Evolutionary conservation across 1,140 invertebrate genomes (phyloP), one percentile per base, ranked within the genome.

Genomic region (Meteorus sp.): DNA sequence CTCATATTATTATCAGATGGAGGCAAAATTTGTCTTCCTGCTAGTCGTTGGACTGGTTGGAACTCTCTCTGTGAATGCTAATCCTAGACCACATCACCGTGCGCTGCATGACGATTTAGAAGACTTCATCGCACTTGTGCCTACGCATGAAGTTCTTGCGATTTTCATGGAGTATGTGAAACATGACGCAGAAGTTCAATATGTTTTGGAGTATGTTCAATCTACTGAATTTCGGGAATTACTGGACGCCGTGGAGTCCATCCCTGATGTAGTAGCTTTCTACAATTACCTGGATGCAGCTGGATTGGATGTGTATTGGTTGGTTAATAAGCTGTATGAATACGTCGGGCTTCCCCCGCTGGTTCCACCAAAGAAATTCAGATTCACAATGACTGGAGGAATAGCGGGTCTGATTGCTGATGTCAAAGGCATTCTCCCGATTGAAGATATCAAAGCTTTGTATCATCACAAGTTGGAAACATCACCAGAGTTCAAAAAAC

Each of bases 381-480:
- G 27, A 35, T 13, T 20, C 2, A 27, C 27, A 2, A 61, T 60
- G 1, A 56, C 60, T 13, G 53, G 60, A 11, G 64, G 67, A 33
- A 11, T 70, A 3, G 50, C 60, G 6, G 66, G 66, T 4, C 33
- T 72, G 0, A 43, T 70, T 2, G 22, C 63, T 0, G 66, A 69
- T 15, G 52, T 69, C 11, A 64, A 63, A 27, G 53, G 54, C 2
- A 7, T 63, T 8, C 19, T 73, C 9, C 71, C 71, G 0, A 6
- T 60, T 0, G 56, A 67, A 0, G 51, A 70, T 3, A 66, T 73
- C 22, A 37, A 59, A 31, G 54, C 54, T 13, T 47, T 68, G 6
- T 71, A 67, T 27, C 0, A 69, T 0, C 20, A 71, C 6, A 73
- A 73, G 61, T 27, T 70, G 1, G 25, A 56, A 31, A 61, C 59